Evolutionary conservation across 2,888 invertebrate genomes (phyloP).

Genomic region (Conomelus anceps): DNA sequence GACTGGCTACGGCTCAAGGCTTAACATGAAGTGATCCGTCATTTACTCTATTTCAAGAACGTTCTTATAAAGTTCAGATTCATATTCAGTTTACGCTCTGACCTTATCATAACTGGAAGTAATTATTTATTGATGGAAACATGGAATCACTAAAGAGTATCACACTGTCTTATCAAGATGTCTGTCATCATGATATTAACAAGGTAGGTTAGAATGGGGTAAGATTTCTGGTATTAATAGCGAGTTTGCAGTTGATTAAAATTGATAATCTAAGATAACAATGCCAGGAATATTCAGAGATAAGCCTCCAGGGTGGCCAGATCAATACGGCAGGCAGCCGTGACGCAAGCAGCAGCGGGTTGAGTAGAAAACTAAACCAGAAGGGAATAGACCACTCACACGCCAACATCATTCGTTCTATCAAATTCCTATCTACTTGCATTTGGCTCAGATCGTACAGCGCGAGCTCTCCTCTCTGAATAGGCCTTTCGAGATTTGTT

Average conservation of each 20-base stretch:
- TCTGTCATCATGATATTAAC: background rate
- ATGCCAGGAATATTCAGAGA: background rate
- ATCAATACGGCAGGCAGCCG: background rate
- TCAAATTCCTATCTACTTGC: background rate
- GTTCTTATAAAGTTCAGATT: no score
- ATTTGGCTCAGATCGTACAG: background rate
- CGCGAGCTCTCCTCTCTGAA: background rate
- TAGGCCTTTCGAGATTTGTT: background rate
- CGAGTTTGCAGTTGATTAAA: background rate
- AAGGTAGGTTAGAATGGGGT: background rate
- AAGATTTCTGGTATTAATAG: background rate
- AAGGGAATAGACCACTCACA: background rate
- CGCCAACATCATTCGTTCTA: background rate
- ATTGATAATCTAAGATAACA: background rate
- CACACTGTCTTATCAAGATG: background rate
- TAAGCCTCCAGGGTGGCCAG: background rate
- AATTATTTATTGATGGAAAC: no score
- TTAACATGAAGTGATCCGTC: no score
- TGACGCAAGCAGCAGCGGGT: background rate
- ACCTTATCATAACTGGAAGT: background rate
- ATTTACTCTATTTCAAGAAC: no score
- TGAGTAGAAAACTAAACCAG: background rate
- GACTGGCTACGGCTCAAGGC: no score
- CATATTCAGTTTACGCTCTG: no score
- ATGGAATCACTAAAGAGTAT: background rate